A percentile compares a stretch with the other conserved stretches of the same genome.
Evolutionary conservation across 1,140 invertebrate genomes (phyloP).

Genomic region (Procambarus virginalis): DNA sequence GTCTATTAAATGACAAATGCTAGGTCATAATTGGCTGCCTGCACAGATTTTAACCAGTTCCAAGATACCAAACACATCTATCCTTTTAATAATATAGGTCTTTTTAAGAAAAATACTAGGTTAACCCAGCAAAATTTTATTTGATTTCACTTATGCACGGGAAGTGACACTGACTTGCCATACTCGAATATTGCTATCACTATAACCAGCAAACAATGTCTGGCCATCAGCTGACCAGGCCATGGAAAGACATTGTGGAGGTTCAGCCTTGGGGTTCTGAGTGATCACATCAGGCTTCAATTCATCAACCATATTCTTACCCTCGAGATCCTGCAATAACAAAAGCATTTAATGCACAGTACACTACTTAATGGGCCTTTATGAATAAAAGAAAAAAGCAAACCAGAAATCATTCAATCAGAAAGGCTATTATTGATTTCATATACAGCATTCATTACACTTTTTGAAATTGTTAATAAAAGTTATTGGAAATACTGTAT

Average conservation of each 20-base stretch:
- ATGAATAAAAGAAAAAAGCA: too few species aligned
- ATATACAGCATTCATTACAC: too few species aligned
- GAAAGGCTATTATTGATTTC: too few species aligned
- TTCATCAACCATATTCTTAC: constrained; percentile 99
- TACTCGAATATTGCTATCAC: constrained; percentile 97
- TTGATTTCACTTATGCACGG: constrained; percentile 51
- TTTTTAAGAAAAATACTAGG: background rate
- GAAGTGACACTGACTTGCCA: constrained; percentile 88
- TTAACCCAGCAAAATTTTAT: background rate
- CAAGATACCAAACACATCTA: too few species aligned
- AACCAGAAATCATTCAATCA: too few species aligned
- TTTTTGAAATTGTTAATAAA: too few species aligned
- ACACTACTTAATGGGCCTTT: too few species aligned
- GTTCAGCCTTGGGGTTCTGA: constrained; percentile 85
- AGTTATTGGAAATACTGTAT: too few species aligned
- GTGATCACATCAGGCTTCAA: constrained; percentile 93
- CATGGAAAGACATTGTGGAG: constrained; percentile 96
- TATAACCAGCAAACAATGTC: constrained; percentile 99
- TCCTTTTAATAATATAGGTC: too few species aligned
- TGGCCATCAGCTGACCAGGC: constrained; percentile 99
- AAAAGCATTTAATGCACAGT: background rate
- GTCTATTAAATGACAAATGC: too few species aligned
- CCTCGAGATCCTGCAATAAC: constrained; percentile 91
- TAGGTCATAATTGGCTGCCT: too few species aligned
- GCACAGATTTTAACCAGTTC: too few species aligned